Evolutionary conservation across 2,797 vertebrate genomes (phyloP).

Genomic region (Taeniopygia guttata): DNA sequence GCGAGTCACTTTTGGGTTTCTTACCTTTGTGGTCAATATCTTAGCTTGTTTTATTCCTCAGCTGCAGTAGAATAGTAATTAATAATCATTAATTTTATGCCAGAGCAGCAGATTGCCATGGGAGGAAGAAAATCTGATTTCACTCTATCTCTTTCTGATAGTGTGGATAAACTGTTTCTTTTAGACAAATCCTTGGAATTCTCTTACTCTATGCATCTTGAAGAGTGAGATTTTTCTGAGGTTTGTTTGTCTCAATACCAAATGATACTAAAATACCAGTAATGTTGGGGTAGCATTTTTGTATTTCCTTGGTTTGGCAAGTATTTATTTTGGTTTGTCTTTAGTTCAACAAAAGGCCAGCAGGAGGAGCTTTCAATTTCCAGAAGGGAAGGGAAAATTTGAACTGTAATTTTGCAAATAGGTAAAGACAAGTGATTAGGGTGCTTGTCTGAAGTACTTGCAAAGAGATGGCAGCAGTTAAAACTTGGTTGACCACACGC

Average conservation of each 20-base stretch:
- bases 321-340: neutral
- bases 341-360: neutral
- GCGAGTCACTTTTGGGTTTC: neutral
- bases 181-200: neutral
- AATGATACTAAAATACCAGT: neutral
- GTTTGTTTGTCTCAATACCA: neutral
- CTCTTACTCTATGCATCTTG: neutral
- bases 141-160: neutral
- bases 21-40: neutral
- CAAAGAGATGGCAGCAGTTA: neutral
- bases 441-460: neutral
- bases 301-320: neutral
- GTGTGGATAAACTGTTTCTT: neutral
- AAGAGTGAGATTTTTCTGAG: neutral
- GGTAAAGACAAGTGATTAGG: neutral
- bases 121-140: neutral
- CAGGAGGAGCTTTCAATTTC: constrained; percentile 44
- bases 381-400: neutral
- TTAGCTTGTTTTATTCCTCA: neutral
- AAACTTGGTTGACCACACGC: fast-evolving
- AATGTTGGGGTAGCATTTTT: neutral
- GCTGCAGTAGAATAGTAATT: neutral
- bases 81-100: neutral
- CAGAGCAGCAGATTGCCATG: neutral
- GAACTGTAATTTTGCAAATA: neutral